These are phyloP conservation scores for Sanderia malayensis DNA, from an alignment of 30 jellyfish, hydroid and myxozoan species.

Conservation along the genomic window DNA sequence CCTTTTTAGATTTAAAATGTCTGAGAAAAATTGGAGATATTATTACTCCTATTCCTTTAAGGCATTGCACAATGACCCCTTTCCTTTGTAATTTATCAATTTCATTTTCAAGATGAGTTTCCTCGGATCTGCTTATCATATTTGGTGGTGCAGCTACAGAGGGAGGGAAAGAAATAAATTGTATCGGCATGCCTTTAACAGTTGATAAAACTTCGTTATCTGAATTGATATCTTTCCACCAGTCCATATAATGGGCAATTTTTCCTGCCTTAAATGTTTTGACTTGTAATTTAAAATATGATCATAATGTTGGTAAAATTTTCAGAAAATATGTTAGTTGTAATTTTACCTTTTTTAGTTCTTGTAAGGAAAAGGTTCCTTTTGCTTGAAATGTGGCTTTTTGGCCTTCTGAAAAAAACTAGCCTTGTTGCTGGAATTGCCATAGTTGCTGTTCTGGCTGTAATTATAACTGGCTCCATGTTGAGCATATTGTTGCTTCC, in stretches of 20 bases:
- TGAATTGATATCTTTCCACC: conserved; percentile 14
- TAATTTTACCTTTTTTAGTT: conserved; percentile 11
- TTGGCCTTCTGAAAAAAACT: conserved; percentile 40
- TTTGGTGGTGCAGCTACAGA: no score
- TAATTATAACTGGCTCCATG: no score
- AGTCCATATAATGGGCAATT: conserved; percentile 4
- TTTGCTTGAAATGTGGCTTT: conserved; percentile 26
- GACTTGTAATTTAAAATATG: conserved; percentile 13
- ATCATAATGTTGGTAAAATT: background rate
- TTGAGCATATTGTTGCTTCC: no score
- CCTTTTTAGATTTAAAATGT: no score
- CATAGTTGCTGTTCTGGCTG: no score
- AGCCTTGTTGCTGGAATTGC: background rate
- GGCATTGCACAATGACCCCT: no score
- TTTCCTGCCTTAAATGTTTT: conserved; percentile 27
- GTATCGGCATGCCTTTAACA: background rate
- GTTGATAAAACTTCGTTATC: conserved; percentile 10
- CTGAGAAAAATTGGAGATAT: no score
- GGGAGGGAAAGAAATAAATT: no score
- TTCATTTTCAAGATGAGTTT: no score
- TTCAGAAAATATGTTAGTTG: background rate
- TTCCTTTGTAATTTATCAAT: no score
- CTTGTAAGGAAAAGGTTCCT: conserved; percentile 10
- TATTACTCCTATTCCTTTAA: no score
- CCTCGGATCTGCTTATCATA: no score